Percentiles rank a stretch among this genome's conserved stretches.
phyloP scores from a whole-genome alignment of 2,888 invertebrate species.

The Alloplasta piceator region DNA sequence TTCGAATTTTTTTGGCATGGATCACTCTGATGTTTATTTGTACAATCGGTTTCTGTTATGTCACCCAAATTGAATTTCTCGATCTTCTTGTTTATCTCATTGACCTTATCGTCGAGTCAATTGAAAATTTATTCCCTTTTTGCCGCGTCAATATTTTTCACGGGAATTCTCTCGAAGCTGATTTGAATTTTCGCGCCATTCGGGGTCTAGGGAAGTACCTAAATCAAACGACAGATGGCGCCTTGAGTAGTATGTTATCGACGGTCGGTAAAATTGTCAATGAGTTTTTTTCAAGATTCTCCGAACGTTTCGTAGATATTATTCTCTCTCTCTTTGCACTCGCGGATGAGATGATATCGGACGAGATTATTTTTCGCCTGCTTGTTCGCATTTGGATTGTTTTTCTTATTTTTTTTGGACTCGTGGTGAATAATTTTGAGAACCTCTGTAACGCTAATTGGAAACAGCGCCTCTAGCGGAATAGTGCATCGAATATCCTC shows the following conservation, averaged over 20 bases:
- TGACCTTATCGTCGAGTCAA: constrained; percentile 1
- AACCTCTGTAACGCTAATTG: too few species aligned
- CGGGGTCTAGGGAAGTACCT: not conserved
- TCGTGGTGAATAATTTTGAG: not conserved
- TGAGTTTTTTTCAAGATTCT: not conserved
- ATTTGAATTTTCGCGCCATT: not conserved
- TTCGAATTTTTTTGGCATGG: constrained; percentile 54
- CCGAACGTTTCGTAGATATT: constrained; percentile 24
- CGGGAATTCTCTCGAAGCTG: not conserved
- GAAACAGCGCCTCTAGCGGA: too few species aligned
- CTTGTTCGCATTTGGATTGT: constrained; percentile 1
- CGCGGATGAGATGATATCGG: not conserved
- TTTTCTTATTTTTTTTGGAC: constrained; percentile 41
- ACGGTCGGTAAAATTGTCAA: too few species aligned
- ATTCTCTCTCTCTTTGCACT: constrained; percentile 6
- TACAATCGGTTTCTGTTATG: constrained; percentile 40
- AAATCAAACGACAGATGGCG: not conserved
- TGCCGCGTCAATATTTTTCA: not conserved
- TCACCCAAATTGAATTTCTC: constrained; percentile 40
- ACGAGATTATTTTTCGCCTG: not conserved
- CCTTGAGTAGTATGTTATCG: not conserved
- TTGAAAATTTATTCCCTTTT: constrained; percentile 8
- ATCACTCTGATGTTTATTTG: constrained; percentile 44
- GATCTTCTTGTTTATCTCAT: constrained; percentile 6
- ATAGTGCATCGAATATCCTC: too few species aligned